Evolutionary conservation across 2,113 vertebrate species (phyloP), one percentile per base, ranked within the genome.

Genomic region (Himantopus leucocephalus): DNA sequence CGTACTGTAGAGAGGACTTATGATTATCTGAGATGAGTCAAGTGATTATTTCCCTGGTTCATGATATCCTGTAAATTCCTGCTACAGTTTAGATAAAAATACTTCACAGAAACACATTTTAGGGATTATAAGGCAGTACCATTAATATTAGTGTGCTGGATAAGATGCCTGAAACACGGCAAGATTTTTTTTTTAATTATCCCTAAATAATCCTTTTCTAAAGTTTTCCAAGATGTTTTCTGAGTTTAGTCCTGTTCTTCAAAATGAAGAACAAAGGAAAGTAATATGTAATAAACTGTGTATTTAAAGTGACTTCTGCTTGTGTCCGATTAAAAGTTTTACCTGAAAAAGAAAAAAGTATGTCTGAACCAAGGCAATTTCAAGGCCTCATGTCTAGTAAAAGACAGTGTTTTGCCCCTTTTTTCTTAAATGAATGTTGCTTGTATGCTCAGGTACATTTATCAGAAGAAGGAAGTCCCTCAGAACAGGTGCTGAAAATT

Each of bases 11-110:
- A 86, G 34, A 85, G 58, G 53, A 63, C 14, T 91, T 85, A 82
- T 0, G 48, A 73, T 95, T 96, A 92, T 78, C 85, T 97, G 94
- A 97, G 70, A 84, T 94, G 55, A 95, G 50, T 96, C 89, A 97
- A 95, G 62, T 91, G 77, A 50, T 96, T 24, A 94, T 93, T 92
- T 96, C 74, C 48, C 13, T 78, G 15, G 53, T 93, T 96, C 78
- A 32, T 92, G 79, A 89, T 93, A 74, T 48, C 79, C 94, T 97
- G 50, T 80, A 90, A 81, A 87, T 95, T 95, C 34, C 85, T 95
- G 22, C 45, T 92, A 26, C 63, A 62, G 26, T 78, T 90, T 75
- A 79, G 10, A 55, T 79, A 62, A 83, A 88, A 87, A 60, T 87
- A 60, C 12, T 88, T 81, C 47, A 85, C 15, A 68, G 17, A 45